Conservation (phyloP, 2,888 invertebrate genomes). For the Colostygia pectinataria region DNA sequence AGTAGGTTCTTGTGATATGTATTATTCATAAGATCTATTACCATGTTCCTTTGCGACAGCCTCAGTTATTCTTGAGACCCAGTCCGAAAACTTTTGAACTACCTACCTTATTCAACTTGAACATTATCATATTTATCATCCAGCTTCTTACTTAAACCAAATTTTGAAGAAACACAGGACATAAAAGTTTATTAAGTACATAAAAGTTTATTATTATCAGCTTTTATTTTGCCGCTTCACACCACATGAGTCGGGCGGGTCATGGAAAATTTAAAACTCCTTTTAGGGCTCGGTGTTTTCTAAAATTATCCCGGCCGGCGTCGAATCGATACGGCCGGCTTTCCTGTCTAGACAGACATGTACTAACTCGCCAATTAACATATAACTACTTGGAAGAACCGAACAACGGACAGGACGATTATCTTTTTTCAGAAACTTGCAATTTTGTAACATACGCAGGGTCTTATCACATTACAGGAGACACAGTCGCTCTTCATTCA, state of each 20-base stretch:
- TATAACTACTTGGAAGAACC: slow-evolving; percentile 15
- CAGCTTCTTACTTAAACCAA: background rate
- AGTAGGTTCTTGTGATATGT: too few species aligned
- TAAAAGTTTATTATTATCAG: background rate
- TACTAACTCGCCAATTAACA: slow-evolving; percentile 40
- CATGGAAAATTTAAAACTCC: slow-evolving; percentile 26
- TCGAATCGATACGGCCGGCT: slow-evolving; percentile 59
- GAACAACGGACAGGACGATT: slow-evolving; percentile 5
- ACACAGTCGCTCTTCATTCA: too few species aligned
- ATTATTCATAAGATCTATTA: too few species aligned
- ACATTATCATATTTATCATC: background rate
- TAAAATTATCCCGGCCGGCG: slow-evolving; percentile 60
- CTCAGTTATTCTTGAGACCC: too few species aligned
- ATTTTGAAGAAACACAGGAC: background rate
- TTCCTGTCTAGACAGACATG: slow-evolving; percentile 63
- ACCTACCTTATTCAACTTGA: background rate
- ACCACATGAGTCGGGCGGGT: background rate
- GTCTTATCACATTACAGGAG: too few species aligned
- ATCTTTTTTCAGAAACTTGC: slow-evolving; percentile 1
- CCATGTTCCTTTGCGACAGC: too few species aligned
- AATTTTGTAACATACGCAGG: too few species aligned
- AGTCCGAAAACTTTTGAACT: too few species aligned
- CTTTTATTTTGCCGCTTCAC: slow-evolving; percentile 1
- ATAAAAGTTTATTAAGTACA: background rate
- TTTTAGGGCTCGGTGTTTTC: slow-evolving; percentile 44